phyloP scores from a whole-genome alignment of 1,140 invertebrate species.

The Fopius arisanus region DNA sequence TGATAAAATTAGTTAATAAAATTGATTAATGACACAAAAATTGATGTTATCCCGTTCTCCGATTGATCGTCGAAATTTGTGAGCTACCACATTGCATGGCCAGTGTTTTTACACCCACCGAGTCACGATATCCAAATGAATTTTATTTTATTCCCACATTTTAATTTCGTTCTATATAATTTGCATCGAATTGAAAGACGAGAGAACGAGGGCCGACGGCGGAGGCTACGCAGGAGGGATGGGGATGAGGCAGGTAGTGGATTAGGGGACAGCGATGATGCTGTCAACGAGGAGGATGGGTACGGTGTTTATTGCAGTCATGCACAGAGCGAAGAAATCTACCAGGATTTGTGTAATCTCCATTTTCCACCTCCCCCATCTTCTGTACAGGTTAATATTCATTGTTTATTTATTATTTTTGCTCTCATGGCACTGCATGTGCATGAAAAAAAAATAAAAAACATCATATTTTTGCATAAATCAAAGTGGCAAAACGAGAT shows the following conservation, averaged over 20 bases:
- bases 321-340: slow-evolving; percentile 80
- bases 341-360: slow-evolving; percentile 81
- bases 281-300: slow-evolving; percentile 66
- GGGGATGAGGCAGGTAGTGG: slow-evolving; percentile 51
- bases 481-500: background rate
- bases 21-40: no score
- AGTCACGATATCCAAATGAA: background rate
- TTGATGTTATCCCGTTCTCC: no score
- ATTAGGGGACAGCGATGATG: slow-evolving; percentile 50
- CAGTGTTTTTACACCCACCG: no score
- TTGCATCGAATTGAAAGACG: slow-evolving; percentile 57
- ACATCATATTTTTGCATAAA: background rate
- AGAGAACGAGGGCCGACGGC: slow-evolving; percentile 59
- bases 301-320: slow-evolving; percentile 74
- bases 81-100: no score
- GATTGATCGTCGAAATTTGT: no score
- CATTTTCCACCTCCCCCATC: slow-evolving; percentile 60
- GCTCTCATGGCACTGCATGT: background rate
- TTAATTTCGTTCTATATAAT: slow-evolving; percentile 49
- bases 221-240: slow-evolving; percentile 55
- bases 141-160: slow-evolving; percentile 57
- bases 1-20: no score
- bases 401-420: slow-evolving; percentile 31
- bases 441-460: slow-evolving; percentile 54
- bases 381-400: slow-evolving; percentile 58